Evolutionary conservation across 2,888 invertebrate genomes (phyloP), one percentile per base, ranked within the genome.

Genomic region (Drosophila leonis): DNA sequence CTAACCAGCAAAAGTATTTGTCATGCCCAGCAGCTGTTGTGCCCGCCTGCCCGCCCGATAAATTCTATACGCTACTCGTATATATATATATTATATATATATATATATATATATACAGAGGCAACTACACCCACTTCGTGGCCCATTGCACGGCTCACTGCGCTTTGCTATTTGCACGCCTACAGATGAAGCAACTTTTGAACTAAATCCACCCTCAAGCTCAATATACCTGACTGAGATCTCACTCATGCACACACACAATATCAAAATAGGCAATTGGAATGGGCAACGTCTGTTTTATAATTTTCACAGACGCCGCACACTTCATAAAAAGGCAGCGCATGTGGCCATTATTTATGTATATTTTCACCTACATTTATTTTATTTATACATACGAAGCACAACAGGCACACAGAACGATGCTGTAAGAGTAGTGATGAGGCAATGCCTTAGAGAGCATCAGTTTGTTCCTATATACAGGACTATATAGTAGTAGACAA

Each of bases 351-450:
- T 86, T 86, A 83, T 85, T 85, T 88, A 88, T 88, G 88, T 83
- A 80, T 88, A 79, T 88, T 85, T 83, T 85, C 85, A 85, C 88
- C 85, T 83, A 88, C 75, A 86, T 88, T 85, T 88, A 75, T 85
- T 84, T 77, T 85, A 83, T 82, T 82, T 82, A 80, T 80, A 68
- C 51, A 54, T 55, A 55, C 49, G 65, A 29, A 41, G 52, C 33
- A 59, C 54, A 56, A 44, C 60, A 59, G 39, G 51, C 18, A 27
- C 24, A 35, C 15, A 64, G 55, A 48, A 48, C 74, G 78, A 63
- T 65, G 82, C 57, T 62, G 73, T 57, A 49, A 18, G 72, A 71
- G 75, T 70, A 65, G 70, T 65, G 75, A 61, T 48, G 71, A 41
- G 66, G 56, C 27, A 74, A 82, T 55, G 51, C 75, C 84, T 64